Evolutionary conservation across 2,113 vertebrate genomes (phyloP).

Genomic region (Chaetodon trifascialis): DNA sequence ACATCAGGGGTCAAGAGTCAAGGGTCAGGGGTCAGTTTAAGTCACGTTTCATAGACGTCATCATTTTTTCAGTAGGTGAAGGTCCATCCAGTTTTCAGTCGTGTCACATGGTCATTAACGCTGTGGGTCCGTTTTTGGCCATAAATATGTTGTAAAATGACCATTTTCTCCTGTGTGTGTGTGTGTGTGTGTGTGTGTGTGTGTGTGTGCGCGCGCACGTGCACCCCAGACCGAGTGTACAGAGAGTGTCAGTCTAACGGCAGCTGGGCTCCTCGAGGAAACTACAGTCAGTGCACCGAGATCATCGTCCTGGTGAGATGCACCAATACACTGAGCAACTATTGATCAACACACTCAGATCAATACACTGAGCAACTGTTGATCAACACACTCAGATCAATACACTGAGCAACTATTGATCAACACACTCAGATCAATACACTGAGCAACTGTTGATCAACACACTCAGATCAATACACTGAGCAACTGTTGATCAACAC

Average conservation of each 20-base stretch:
- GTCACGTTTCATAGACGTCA: too few relatives aligned
- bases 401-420: not conserved
- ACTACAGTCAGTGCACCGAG: conserved; percentile 71
- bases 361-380: too few relatives aligned
- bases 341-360: not conserved
- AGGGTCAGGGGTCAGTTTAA: too few relatives aligned
- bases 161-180: not conserved
- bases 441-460: not conserved
- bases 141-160: not conserved
- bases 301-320: conserved; percentile 64
- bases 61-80: too few relatives aligned
- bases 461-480: not conserved
- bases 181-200: conserved; percentile 17
- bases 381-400: not conserved
- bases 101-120: too few relatives aligned
- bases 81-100: too few relatives aligned
- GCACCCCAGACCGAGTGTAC: conserved; percentile 59
- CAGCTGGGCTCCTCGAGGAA: conserved; percentile 66
- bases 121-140: too few relatives aligned
- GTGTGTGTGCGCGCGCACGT: too few relatives aligned
- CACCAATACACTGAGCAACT: not conserved
- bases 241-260: conserved; percentile 65
- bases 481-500: not conserved
- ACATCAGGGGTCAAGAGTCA: too few relatives aligned
- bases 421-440: not conserved